Evolutionary conservation across 2,888 invertebrate species (phyloP).

Genomic region (Leptinotarsa tumamoca): DNA sequence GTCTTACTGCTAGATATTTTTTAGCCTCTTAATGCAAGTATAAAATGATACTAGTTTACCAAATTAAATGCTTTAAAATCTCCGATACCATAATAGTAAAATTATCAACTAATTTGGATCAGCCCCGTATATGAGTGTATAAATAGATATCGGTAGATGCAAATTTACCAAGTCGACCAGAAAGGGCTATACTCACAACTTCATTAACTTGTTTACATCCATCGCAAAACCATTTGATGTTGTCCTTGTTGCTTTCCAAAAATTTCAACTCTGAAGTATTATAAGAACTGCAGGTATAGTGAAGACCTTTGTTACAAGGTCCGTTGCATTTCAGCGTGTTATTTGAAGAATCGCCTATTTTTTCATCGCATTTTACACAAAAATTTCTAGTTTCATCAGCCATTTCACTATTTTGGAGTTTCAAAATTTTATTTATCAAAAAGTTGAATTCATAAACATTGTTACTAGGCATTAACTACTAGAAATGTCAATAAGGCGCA

Average conservation of each 20-base stretch:
- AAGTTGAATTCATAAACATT: conserved; percentile 4
- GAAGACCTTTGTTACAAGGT: conserved; percentile 51
- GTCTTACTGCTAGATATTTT: no score
- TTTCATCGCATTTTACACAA: conserved; percentile 55
- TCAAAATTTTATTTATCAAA: conserved; percentile 10
- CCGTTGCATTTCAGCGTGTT: conserved; percentile 53
- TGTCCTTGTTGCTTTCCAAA: conserved; percentile 50
- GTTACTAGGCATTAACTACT: background rate
- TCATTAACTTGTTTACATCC: conserved; percentile 44
- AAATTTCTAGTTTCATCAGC: conserved; percentile 53
- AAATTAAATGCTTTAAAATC: no score
- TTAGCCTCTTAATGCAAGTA: no score
- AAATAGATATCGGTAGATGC: background rate
- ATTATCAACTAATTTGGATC: no score
- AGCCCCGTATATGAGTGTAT: background rate
- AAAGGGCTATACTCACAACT: conserved; percentile 15
- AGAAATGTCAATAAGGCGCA: background rate
- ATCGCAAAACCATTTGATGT: conserved; percentile 55
- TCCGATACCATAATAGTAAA: no score
- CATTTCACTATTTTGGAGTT: conserved; percentile 43
- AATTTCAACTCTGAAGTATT: conserved; percentile 52
- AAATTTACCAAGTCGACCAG: background rate
- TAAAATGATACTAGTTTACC: no score
- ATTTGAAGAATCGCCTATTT: conserved; percentile 41
- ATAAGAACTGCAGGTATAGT: conserved; percentile 53